These are phyloP conservation scores for Cecropterus lyciades DNA, from an alignment of 1,140 invertebrate species.

Conservation along the genomic window DNA sequence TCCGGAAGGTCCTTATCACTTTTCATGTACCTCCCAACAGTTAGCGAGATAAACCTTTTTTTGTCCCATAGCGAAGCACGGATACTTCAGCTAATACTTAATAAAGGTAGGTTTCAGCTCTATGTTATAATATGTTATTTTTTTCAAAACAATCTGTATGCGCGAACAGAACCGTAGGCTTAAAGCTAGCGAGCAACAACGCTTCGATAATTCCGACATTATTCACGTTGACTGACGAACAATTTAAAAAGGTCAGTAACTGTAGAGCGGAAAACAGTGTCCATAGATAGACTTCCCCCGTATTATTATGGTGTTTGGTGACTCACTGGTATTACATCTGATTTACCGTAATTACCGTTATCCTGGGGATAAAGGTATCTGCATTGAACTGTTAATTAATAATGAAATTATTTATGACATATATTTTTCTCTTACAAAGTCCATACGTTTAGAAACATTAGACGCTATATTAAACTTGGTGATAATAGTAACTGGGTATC, in stretches of 20 bases:
- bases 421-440: too few relatives aligned
- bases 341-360: conserved; percentile 9
- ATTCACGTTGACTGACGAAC: conserved; percentile 8
- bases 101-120: too few relatives aligned
- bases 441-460: too few relatives aligned
- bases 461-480: background rate
- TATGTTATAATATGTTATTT: too few relatives aligned
- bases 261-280: conserved; percentile 19
- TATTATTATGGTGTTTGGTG: conserved; percentile 9
- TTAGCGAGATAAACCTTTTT: too few relatives aligned
- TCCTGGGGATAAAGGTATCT: background rate
- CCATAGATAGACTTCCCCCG: conserved; percentile 17
- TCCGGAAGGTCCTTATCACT: too few relatives aligned
- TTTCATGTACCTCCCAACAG: too few relatives aligned
- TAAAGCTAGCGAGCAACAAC: background rate
- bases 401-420: too few relatives aligned
- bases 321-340: background rate
- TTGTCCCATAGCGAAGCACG: too few relatives aligned
- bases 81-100: too few relatives aligned
- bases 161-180: background rate
- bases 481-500: background rate
- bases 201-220: conserved; percentile 9
- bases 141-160: too few relatives aligned
- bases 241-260: conserved; percentile 25
- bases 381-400: conserved; percentile 1